Evolutionary conservation across 2,113 vertebrate genomes (phyloP).

Genomic region (Perca flavescens): DNA sequence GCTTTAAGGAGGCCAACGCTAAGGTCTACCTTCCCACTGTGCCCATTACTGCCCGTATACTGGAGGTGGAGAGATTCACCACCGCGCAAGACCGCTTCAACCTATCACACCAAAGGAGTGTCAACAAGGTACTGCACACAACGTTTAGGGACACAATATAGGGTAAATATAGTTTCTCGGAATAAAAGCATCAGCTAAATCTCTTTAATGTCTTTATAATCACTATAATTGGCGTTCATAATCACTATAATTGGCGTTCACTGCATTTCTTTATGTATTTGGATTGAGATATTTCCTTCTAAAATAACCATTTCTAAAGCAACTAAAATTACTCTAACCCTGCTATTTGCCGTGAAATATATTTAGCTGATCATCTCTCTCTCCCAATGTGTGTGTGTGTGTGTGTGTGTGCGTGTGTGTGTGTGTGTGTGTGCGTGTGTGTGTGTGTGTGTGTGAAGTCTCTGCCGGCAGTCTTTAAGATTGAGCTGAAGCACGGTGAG

Average conservation of each 20-base stretch:
- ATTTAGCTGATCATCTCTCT: background rate
- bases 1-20: conserved; percentile 89
- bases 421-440: conserved; percentile 51
- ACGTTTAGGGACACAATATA: too few species aligned
- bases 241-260: background rate
- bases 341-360: background rate
- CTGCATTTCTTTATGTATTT: background rate
- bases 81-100: conserved; percentile 86
- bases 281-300: background rate
- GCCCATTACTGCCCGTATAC: conserved; percentile 89
- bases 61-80: conserved; percentile 94
- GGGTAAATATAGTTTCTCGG: background rate
- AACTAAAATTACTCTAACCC: background rate
- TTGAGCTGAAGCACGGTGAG: conserved; percentile 94
- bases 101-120: conserved; percentile 77
- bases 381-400: conserved; percentile 38
- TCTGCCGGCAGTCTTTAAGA: conserved; percentile 91
- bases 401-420: conserved; percentile 45
- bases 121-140: conserved; percentile 79
- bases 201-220: background rate
- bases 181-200: background rate
- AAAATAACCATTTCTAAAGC: background rate
- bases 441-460: conserved; percentile 78
- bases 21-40: conserved; percentile 88
- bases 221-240: background rate